Base-by-base conservation (phyloP, 1,140 invertebrate species). In the Neodiprion fabricii region DNA sequence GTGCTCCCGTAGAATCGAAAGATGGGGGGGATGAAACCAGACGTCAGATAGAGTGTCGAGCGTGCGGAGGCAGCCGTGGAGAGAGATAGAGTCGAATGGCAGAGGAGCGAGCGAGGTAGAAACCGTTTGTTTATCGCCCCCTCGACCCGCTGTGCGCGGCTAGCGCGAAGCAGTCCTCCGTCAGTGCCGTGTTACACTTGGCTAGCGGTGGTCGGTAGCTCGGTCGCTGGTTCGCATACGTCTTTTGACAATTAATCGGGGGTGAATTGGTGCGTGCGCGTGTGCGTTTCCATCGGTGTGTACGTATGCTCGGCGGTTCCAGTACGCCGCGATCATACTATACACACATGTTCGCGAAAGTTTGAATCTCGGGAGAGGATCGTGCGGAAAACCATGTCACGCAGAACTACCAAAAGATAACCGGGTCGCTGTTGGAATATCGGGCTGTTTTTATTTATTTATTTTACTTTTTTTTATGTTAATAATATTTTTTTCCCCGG, bases 71-170 rank as follows among this genome's bases (percentile, higher is more conserved):
- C 11, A 48, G 61, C 17, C 65, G 74, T 67, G 48, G 49, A 50
- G 53, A 1, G 67, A 47, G 0, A 53, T 12, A 71, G 28, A 21
- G 11, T 14, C 11, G 68, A 71, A 66, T 73, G 17, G 12, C 47
- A 74, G 81, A 77, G 21, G 70, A 73, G 48, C 74, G 21, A 47
- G 48, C 14, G 40, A 72, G 11, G 71, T 70, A 74, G 7, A 70
- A 50, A 66, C 17, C 17, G 86, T 88, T 88, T 88, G 86, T 88
- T 88, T 88, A 88, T 88, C 83, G 86, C 78, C 77, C 81, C 82
- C 84, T 84, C 82, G 83, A 84, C 83, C 80, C 82, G 79, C 77
- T 74, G 78, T 82, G 79, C 79, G 71, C 72, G 76, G 76, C 73
- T 72, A 70, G 68, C 67, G 47, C 11, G 53, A 14, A 61, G 28